Base-by-base conservation (phyloP, 2,113 vertebrate species). In the Tetrao urogallus region DNA sequence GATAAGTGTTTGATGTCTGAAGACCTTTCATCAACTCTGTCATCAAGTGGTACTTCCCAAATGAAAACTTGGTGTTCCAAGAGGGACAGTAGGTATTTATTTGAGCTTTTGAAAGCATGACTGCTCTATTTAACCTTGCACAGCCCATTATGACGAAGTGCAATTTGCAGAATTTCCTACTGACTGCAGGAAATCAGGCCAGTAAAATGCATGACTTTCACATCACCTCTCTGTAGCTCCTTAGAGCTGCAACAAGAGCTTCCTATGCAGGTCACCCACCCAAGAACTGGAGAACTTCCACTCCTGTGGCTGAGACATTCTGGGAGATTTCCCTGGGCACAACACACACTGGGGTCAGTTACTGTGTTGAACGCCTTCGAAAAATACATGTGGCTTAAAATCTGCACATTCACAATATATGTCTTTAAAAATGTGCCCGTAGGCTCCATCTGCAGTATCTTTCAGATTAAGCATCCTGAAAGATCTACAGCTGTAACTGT, bases 21-120 rank as follows among this genome's bases (percentile, higher is more conserved):
- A 65, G 94, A 93, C 91, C 72, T 90, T 94, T 91, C 76, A 78
- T 77, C 93, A 91, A 65, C 82, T 60, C 92, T 94, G 91, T 90
- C 91, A 86, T 57, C 91, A 69, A 89, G 72, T 81, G 82, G 93
- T 91, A 81, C 86, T 94, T 95, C 79, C 93, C 88, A 90, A 88
- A 75, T n/a, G 82, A 85, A 91, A 64, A 81, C 36, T 58, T 61
- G 42, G 78, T 56, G 42, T 52, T 84, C 81, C 50, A 43, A 0
- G 4, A 85, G 60, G 34, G 28, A 76, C 90, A 86, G 86, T 38
- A 95, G 50, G 61, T 88, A 81, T 8, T 92, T 88, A 81, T 83
- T 25, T 52, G 81, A 94, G 81, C 45, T 74, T 63, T 21, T 58
- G 52, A 52, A 90, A 75, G 88, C 60, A 32, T 16, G 43, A 91